A percentile compares a stretch with the other conserved stretches of the same genome.
Conservation (phyloP, 30 jellyfish, hydroid and myxozoan genomes). For the Hydra vulgaris region DNA sequence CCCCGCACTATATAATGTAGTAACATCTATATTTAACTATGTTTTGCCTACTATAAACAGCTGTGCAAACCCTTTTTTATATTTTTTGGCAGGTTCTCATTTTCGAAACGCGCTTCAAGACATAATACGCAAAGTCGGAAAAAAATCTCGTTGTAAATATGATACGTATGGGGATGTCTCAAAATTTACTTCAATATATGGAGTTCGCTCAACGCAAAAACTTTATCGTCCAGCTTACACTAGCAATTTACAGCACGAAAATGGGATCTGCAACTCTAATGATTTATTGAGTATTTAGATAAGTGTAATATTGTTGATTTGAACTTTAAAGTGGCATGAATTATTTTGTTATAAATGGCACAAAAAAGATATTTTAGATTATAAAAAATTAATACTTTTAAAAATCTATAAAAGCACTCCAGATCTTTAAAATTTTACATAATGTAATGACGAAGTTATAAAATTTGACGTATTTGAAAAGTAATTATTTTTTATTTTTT, state of each 20-base stretch:
- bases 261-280: too few species aligned
- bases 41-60: slow-evolving; percentile 10
- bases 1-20: slow-evolving; percentile 17
- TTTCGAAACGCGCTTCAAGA: slow-evolving; percentile 21
- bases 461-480: too few species aligned
- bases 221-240: neutral
- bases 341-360: too few species aligned
- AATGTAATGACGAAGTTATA: too few species aligned
- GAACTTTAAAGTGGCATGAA: too few species aligned
- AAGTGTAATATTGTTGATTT: too few species aligned
- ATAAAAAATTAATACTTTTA: too few species aligned
- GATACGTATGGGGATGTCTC: neutral
- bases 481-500: too few species aligned
- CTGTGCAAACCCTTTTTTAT: slow-evolving; percentile 29
- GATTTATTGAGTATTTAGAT: too few species aligned
- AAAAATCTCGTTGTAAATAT: neutral
- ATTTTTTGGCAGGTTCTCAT: slow-evolving; percentile 23
- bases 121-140: neutral
- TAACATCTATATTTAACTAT: slow-evolving; percentile 9
- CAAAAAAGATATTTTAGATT: too few species aligned
- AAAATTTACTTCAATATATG: neutral
- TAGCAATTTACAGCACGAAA: neutral
- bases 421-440: too few species aligned
- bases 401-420: too few species aligned
- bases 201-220: neutral